Conservation (phyloP, 1,140 invertebrate genomes). For the Trichonephila clavata region DNA sequence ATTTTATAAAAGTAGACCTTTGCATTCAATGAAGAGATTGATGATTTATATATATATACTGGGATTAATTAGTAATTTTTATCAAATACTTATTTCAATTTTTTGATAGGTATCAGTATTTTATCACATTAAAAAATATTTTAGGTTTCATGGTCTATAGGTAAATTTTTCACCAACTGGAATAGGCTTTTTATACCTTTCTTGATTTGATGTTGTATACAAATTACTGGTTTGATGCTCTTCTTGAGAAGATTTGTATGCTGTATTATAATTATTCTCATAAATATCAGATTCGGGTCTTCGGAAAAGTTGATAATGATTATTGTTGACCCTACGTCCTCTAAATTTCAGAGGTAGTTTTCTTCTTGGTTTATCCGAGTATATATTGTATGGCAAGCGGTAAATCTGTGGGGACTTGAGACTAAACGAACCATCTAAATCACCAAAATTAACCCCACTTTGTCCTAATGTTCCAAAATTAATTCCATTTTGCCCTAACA, state of each 20-base stretch:
- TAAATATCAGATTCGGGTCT: not conserved
- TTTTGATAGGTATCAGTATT: not conserved
- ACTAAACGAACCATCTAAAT: not conserved
- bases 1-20: too few species aligned
- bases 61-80: too few species aligned
- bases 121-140: not conserved
- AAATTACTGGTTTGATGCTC: not conserved
- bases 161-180: constrained; percentile 58
- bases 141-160: not conserved
- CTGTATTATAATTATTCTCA: not conserved
- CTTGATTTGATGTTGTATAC: not conserved
- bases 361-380: constrained; percentile 35
- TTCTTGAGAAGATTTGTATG: not conserved
- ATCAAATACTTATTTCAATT: not conserved
- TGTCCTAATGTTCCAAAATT: not conserved
- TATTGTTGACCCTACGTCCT: constrained; percentile 11
- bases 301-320: not conserved
- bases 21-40: too few species aligned
- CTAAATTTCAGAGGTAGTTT: constrained; percentile 8
- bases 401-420: not conserved
- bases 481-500: not conserved
- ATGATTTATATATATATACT: too few species aligned
- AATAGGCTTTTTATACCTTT: constrained; percentile 35
- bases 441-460: not conserved
- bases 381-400: not conserved